Conservation (phyloP, 2,888 invertebrate genomes). For the Lycia hirtaria region DNA sequence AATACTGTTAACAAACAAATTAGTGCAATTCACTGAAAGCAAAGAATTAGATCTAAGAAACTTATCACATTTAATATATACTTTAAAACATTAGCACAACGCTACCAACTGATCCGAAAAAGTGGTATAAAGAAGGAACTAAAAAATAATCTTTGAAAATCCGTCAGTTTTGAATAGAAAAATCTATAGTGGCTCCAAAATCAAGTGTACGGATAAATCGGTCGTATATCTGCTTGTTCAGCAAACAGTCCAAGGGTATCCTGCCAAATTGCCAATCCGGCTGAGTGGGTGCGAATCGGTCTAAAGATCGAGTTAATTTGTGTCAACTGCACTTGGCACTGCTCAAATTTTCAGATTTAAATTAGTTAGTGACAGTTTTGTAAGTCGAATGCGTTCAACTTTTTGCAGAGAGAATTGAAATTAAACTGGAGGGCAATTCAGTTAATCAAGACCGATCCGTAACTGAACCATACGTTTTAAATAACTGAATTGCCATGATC, state of each 20-base stretch:
- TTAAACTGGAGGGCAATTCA: too few relatives aligned
- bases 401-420: too few relatives aligned
- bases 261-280: conserved; percentile 77
- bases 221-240: conserved; percentile 45
- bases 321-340: conserved; percentile 48
- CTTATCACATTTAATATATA: conserved; percentile 16
- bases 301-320: conserved; percentile 45
- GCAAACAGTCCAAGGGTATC: conserved; percentile 50
- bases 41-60: conserved; percentile 17
- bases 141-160: not conserved
- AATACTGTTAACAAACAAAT: not conserved
- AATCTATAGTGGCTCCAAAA: not conserved
- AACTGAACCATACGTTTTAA: too few relatives aligned
- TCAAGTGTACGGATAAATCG: not conserved
- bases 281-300: conserved; percentile 62
- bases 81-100: conserved; percentile 3
- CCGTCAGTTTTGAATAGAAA: not conserved
- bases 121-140: not conserved
- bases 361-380: conserved; percentile 22
- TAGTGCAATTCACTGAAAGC: conserved; percentile 7
- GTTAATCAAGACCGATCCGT: too few relatives aligned
- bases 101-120: not conserved
- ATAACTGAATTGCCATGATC: too few relatives aligned
- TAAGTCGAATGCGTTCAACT: not conserved
- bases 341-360: conserved; percentile 34